Percentiles rank a stretch among this genome's conserved stretches.
phyloP scores from a whole-genome alignment of 1,140 invertebrate genomes.

The Patella vulgata region DNA sequence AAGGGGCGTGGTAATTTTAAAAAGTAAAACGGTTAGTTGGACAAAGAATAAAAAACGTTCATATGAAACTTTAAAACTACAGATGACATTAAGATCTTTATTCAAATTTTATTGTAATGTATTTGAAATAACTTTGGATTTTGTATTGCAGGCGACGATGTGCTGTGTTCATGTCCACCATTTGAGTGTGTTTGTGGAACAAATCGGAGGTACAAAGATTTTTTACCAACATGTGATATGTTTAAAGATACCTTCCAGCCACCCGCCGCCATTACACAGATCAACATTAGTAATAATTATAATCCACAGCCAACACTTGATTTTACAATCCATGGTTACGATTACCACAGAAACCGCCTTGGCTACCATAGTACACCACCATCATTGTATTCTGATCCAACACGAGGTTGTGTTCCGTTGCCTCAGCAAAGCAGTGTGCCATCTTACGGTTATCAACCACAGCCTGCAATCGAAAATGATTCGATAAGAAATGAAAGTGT shows the following conservation, averaged over 20 bases:
- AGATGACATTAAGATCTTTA: too few relatives aligned
- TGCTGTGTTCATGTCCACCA: constrained; percentile 65
- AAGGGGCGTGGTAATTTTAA: too few relatives aligned
- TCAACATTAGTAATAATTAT: constrained; percentile 40
- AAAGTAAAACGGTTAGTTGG: too few relatives aligned
- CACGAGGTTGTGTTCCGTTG: not conserved
- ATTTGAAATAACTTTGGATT: too few relatives aligned
- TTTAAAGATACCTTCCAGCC: constrained; percentile 13
- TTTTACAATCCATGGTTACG: constrained; percentile 2
- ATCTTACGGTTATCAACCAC: not conserved
- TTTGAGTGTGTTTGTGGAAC: constrained; percentile 64
- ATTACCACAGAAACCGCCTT: constrained; percentile 4
- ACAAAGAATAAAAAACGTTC: too few relatives aligned
- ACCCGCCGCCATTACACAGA: constrained; percentile 30
- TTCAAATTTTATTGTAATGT: too few relatives aligned
- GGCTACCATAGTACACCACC: constrained; percentile 1
- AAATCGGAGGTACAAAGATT: constrained; percentile 16
- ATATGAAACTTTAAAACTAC: too few relatives aligned
- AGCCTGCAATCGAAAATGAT: not conserved
- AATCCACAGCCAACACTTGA: constrained; percentile 3
- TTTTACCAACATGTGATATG: constrained; percentile 1
- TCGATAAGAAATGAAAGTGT: not conserved
- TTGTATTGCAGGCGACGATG: constrained; percentile 50
- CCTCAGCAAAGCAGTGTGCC: not conserved
- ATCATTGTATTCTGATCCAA: not conserved